Evolutionary conservation across 2,888 invertebrate genomes (phyloP), one percentile per base, ranked within the genome.

Genomic region (Strigamia transsilvanica): DNA sequence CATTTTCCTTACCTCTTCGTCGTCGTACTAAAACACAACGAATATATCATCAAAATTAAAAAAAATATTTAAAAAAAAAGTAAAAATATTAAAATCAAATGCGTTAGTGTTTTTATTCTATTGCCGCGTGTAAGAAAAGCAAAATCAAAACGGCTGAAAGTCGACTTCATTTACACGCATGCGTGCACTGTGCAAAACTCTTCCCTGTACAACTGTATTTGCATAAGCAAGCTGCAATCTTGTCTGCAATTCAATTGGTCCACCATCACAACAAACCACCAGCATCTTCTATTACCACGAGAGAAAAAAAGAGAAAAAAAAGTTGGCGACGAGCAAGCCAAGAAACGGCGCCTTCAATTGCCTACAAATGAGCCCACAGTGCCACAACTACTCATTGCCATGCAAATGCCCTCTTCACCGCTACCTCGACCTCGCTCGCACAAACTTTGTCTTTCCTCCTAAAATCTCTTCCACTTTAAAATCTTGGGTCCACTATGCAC

Each of bases 191-290:
- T 66, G 15, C 66, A 66, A 66, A 66, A 66, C 27, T 15, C 32
- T 66, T 23, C 12, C 51, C 6, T 66, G 66, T 66, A 66, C 66
- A 66, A 66, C 32, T 23, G 66, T 66, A 66, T 66, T 66, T 66
- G 66, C 66, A 66, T 66, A 3, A 32, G 27, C 66, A 23, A 27
- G 66, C 66, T 66, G 66, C 66, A 66, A 66, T 66, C 66, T 66
- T 66, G 66, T 66, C 66, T 66, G 66, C 66, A 66, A 66, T 66
- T 66, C 66, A 66, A 66, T 66, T 66, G 66, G 66, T 66, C 66
- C 66, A 66, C 66, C 66, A 66, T 66, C 66, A 66, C 66, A 66
- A 66, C 66, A 66, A 66, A 66, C 66, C 66, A 27, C 32, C 66
- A 66, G 66, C 32, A 51, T 51, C 51, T 51, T 51, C 51, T 51